Evolutionary conservation across 2,797 vertebrate species (phyloP), one percentile per base, ranked within the genome.

Genomic region (Tokudaia muenninki): DNA sequence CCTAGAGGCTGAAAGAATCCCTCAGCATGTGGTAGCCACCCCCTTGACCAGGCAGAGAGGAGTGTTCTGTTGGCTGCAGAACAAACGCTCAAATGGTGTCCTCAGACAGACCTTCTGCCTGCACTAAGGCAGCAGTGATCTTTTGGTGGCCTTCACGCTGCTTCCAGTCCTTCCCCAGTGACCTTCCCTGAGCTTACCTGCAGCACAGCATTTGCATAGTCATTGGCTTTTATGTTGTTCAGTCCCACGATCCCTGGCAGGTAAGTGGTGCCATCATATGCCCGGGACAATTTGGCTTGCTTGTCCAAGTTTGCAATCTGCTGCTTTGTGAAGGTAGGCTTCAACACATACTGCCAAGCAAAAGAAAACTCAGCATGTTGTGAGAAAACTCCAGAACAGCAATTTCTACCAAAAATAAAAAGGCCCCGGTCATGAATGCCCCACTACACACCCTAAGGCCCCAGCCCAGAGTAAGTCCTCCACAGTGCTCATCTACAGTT

Each of bases 151-250:
- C 63, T 24, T 12, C 50, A 19, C 1, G 5, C 8, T 19, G 3
- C 61, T 88, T 84, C 52, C 19, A 1, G 37, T 50, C 26, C 61
- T 29, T 77, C 52, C 17, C 37, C 74, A 29, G 0, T 0, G 31
- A 13, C 44, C 72, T 57, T 61, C 22, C 44, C 21, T n/a, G 7
- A 70, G 7, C 97, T 82, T 98, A 99, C 99, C 99, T 99, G 99
- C 50, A 99, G 98, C 63, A 99, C 99, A 0, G 99, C 99, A 0
- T 99, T 99, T 96, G 99, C 99, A 0, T 99, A 99, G 98, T 99
- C 99, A 0, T 99, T 99, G 96, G 99, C 99, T 98, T 99, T 99
- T 98, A 99, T 99, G 97, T 99, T 99, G 98, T 99, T 99, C 97
- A 99, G 99, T 13, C 99, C 99, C 91, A 99, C 99, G 1, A 99